phyloP scores from a whole-genome alignment of 2,797 vertebrate species.

The Spinus olivaceus region DNA sequence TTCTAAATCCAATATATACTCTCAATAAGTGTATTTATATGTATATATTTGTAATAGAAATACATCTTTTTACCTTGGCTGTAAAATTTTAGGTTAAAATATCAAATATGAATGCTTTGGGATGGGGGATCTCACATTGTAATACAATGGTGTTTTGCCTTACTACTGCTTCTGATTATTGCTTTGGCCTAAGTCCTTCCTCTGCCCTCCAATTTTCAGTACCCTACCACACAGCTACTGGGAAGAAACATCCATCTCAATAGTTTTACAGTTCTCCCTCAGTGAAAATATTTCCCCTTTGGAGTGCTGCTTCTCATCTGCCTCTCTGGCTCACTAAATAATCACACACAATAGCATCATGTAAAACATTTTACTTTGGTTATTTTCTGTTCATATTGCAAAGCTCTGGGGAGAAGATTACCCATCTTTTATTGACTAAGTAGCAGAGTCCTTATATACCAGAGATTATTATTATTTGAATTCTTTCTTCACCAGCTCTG shows the following conservation, averaged over 20 bases:
- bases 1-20: background rate
- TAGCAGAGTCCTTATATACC: background rate
- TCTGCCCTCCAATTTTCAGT: background rate
- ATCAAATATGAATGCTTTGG: background rate
- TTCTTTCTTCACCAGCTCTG: background rate
- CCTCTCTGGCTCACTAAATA: background rate
- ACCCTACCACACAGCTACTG: background rate
- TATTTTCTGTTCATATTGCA: conserved; percentile 25
- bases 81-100: background rate
- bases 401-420: conserved; percentile 34
- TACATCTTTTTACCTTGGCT: background rate
- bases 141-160: background rate
- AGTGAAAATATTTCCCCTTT: background rate
- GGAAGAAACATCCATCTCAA: background rate
- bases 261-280: background rate
- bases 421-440: conserved; percentile 33
- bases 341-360: background rate
- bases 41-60: background rate
- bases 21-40: background rate
- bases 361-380: conserved; percentile 41
- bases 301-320: background rate
- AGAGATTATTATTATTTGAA: conserved; percentile 23
- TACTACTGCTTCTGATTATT: background rate
- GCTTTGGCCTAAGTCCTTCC: background rate
- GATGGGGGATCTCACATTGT: background rate